Conservation (phyloP, 2,797 vertebrate species). For the Lepilemur septentrionalis region DNA sequence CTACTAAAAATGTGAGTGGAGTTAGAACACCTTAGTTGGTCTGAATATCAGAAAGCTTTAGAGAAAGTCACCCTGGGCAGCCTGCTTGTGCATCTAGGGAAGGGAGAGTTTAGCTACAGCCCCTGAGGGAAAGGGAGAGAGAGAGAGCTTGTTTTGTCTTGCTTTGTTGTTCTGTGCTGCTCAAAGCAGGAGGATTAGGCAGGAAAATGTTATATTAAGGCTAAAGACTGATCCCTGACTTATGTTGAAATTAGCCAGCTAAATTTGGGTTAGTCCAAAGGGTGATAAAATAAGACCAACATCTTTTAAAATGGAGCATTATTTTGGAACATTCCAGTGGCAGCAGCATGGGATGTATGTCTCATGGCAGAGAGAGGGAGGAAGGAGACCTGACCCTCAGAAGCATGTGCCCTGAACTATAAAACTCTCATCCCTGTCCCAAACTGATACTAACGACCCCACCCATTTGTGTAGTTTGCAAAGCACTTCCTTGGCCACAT, state of each 20-base stretch:
- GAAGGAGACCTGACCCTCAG: not conserved
- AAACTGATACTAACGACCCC: not conserved
- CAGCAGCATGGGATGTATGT: not conserved
- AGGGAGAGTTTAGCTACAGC: not conserved
- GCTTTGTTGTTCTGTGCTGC: not conserved
- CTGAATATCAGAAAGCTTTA: not conserved
- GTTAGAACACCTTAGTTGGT: not conserved
- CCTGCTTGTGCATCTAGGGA: not conserved
- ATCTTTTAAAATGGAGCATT: not conserved
- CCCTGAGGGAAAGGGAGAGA: not conserved
- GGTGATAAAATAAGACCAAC: not conserved
- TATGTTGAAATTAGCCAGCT: constrained; percentile 20
- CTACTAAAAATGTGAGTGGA: not conserved
- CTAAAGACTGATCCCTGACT: constrained; percentile 3
- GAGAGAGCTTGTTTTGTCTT: not conserved
- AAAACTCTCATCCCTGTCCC: not conserved
- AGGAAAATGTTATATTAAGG: not conserved
- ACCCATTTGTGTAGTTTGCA: not conserved
- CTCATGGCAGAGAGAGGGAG: not conserved
- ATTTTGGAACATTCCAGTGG: not conserved
- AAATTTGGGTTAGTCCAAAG: not conserved
- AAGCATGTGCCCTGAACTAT: not conserved
- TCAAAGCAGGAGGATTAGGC: not conserved
- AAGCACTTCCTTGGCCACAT: not conserved
- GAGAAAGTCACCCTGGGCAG: not conserved